These are phyloP conservation scores for Cataglyphis cursor DNA, from an alignment of 2,888 invertebrate genomes.

Conservation along the genomic window DNA sequence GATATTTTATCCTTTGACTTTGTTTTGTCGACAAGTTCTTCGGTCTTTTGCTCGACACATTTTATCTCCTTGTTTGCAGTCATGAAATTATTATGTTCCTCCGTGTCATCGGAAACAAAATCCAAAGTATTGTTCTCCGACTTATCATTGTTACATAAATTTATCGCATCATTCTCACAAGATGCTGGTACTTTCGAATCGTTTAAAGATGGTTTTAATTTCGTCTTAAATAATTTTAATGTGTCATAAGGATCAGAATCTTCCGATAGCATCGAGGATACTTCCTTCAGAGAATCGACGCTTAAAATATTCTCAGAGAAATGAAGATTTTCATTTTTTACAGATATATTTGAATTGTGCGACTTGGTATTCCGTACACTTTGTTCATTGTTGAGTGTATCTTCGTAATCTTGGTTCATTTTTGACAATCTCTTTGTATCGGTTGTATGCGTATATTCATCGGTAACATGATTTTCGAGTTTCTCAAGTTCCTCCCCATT, in stretches of 20 bases:
- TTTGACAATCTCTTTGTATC: conserved; percentile 56
- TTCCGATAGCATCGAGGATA: conserved; percentile 78
- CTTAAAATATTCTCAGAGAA: conserved; percentile 64
- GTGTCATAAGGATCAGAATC: conserved; percentile 83
- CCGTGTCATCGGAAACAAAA: conserved; percentile 17
- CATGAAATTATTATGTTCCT: conserved; percentile 67
- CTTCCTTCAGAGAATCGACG: conserved; percentile 74
- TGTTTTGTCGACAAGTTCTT: conserved; percentile 64
- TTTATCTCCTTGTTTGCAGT: conserved; percentile 56
- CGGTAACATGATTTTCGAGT: conserved; percentile 71
- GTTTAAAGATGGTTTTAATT: conserved; percentile 63
- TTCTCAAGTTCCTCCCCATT: conserved; percentile 75
- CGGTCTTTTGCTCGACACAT: conserved; percentile 57
- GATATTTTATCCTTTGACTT: conserved; percentile 73
- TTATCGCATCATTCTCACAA: not conserved
- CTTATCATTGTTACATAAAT: not conserved
- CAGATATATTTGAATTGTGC: conserved; percentile 58
- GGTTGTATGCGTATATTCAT: conserved; percentile 63
- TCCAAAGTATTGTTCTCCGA: conserved; percentile 41
- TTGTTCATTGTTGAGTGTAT: conserved; percentile 27
- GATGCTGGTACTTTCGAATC: conserved; percentile 54
- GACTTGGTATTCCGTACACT: conserved; percentile 35
- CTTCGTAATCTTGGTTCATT: conserved; percentile 51
- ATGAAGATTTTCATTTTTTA: conserved; percentile 57
- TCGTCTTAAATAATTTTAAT: conserved; percentile 82